These are phyloP conservation scores for Drosophila prolongata DNA, from an alignment of 2,888 invertebrate genomes.

Conservation along the genomic window DNA sequence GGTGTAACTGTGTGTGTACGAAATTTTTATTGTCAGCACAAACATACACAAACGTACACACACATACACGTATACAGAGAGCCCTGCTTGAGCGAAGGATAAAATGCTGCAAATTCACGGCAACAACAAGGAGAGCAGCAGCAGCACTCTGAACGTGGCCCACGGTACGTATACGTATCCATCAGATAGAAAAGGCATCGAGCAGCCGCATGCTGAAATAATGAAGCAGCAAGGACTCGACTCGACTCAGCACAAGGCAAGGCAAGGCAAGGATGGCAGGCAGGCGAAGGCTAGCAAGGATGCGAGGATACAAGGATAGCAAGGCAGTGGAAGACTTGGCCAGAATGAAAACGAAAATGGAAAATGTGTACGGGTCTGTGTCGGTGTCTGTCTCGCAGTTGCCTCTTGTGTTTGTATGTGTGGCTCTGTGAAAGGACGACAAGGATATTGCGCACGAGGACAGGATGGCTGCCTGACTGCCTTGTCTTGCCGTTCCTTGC, in stretches of 20 bases:
- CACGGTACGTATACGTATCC: constrained; percentile 80
- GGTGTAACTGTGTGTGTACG: constrained; percentile 55
- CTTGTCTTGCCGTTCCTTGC: constrained; percentile 40
- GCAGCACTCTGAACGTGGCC: constrained; percentile 47
- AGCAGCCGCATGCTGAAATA: constrained; percentile 78
- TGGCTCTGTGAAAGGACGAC: constrained; percentile 56
- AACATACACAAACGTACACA: constrained; percentile 65
- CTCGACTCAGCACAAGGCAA: constrained; percentile 50
- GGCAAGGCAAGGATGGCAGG: constrained; percentile 33
- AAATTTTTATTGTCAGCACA: constrained; percentile 78
- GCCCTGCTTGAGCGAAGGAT: constrained; percentile 70
- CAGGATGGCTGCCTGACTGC: constrained; percentile 66
- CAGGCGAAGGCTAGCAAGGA: constrained; percentile 24
- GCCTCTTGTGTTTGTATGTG: constrained; percentile 10
- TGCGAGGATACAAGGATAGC: constrained; percentile 35
- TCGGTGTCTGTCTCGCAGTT: constrained; percentile 35
- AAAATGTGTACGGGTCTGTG: constrained; percentile 65
- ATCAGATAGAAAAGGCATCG: constrained; percentile 80
- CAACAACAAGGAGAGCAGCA: constrained; percentile 55
- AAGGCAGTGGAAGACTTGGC: constrained; percentile 48
- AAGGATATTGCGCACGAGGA: constrained; percentile 79
- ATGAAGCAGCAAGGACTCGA: constrained; percentile 80
- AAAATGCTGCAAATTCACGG: constrained; percentile 80
- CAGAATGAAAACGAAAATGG: constrained; percentile 78
- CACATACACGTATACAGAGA: constrained; percentile 29